Evolutionary conservation across 2,888 invertebrate species (phyloP), one percentile per base, ranked within the genome.

Genomic region (Cryptocheilus praepositus): DNA sequence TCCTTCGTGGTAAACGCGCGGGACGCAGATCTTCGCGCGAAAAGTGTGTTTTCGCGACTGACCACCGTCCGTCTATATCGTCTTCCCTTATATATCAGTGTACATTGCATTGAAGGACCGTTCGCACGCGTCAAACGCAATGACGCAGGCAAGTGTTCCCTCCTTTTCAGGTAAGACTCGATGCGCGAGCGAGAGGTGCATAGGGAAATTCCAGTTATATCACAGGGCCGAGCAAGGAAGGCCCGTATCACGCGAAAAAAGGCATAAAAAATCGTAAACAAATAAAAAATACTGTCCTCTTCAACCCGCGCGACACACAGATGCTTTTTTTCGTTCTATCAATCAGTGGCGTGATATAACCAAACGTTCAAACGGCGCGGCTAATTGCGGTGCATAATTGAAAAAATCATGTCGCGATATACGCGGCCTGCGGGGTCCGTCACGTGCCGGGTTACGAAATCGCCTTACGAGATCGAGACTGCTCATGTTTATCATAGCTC

Each of bases 181-280:
- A 67, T 64, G 36, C 61, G 60, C 55, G 61, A 60, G 60, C 55
- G 61, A 60, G 44, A 58, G 53, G 54, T 67, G 57, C 28, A 57
- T 59, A 69, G 61, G 73, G 71, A 72, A 73, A 73, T 73, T 67
- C 64, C 71, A 66, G 61, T 54, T 36, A 45, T 63, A 44, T 18
- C 61, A 63, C 58, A 49, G 63, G 55, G 66, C 63, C 59, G 45
- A n/a, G 49, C 49, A 21, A 49, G 44, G 58, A 52, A n/a, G 16
- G 36, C 44, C 8, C 19, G 52, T 18, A 51, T 8, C 21, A 43
- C 13, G 21, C 11, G 36, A 36, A 36, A 11, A 11, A 1, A 11
- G n/a, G n/a, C n/a, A n/a, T n/a, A n/a, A n/a, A n/a, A n/a, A n/a
- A n/a, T n/a, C n/a, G n/a, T n/a, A n/a, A n/a, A n/a, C n/a, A n/a